phyloP scores from a whole-genome alignment of 2,113 vertebrate species.

The Argyrosomus japonicus region DNA sequence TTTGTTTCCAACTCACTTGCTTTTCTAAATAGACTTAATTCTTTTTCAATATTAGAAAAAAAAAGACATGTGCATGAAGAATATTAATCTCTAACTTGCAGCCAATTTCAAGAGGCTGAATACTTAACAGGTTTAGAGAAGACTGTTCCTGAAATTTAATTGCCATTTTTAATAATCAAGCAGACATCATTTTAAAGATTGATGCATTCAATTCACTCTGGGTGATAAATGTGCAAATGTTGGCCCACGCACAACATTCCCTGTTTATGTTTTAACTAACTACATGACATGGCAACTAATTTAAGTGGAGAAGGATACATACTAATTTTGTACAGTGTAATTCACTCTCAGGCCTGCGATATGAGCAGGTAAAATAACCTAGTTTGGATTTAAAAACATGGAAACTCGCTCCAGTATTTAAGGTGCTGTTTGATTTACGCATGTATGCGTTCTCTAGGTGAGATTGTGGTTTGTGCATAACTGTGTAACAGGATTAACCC shows the following conservation, averaged over 20 bases:
- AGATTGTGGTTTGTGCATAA: conserved; percentile 60
- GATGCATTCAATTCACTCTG: conserved; percentile 45
- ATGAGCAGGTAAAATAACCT: neutral
- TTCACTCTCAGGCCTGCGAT: neutral
- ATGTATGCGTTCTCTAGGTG: conserved; percentile 65
- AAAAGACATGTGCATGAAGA: conserved; percentile 72
- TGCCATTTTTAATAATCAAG: conserved; percentile 63
- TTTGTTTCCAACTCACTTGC: conserved; percentile 82
- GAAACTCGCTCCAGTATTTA: conserved; percentile 23
- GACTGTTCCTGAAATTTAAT: conserved; percentile 65
- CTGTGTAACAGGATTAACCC: conserved; percentile 77
- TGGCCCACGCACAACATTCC: conserved; percentile 7
- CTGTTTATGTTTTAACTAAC: conserved; percentile 15
- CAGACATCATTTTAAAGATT: conserved; percentile 49
- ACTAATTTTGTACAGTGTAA: neutral
- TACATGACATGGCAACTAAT: conserved; percentile 19
- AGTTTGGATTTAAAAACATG: conserved; percentile 1
- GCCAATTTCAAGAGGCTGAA: conserved; percentile 69
- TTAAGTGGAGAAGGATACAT: neutral
- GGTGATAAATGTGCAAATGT: conserved; percentile 44
- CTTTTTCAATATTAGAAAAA: conserved; percentile 66
- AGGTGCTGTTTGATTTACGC: conserved; percentile 49
- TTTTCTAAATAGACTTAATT: conserved; percentile 82
- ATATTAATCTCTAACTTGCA: conserved; percentile 79
- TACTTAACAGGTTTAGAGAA: conserved; percentile 70